Evolutionary conservation across 2,888 invertebrate species (phyloP).

Genomic region (Proisotoma minuta): DNA sequence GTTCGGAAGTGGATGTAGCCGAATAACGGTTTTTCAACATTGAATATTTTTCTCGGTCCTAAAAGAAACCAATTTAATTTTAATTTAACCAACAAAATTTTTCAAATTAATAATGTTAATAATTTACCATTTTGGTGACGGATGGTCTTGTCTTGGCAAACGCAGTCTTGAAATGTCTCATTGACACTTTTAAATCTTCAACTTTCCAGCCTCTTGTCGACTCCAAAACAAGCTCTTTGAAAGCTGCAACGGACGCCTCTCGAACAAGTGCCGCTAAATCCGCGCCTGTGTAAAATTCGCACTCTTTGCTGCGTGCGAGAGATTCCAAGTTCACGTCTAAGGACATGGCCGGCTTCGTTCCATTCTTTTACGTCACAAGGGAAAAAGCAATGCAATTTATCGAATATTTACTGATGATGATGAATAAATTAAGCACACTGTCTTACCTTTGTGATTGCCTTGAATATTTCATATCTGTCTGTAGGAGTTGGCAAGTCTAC

Average conservation of each 20-base stretch:
- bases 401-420: background rate
- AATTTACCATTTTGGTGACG: constrained; percentile 65
- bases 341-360: constrained; percentile 70
- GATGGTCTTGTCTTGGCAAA: constrained; percentile 79
- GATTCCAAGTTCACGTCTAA: constrained; percentile 69
- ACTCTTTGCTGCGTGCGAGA: constrained; percentile 63
- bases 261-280: constrained; percentile 85
- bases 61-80: constrained; percentile 21
- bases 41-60: constrained; percentile 73
- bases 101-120: background rate
- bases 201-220: background rate
- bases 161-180: constrained; percentile 71
- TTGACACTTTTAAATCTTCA: constrained; percentile 60
- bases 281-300: constrained; percentile 85
- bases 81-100: background rate
- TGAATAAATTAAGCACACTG: background rate
- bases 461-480: constrained; percentile 82
- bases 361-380: no score
- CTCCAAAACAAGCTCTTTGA: constrained; percentile 66
- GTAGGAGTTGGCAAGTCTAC: constrained; percentile 76
- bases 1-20: constrained; percentile 12
- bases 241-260: constrained; percentile 75
- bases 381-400: constrained; percentile 43
- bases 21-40: constrained; percentile 60
- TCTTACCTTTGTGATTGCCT: constrained; percentile 76